A percentile compares a stretch with the other conserved stretches of the same genome.
These are phyloP conservation scores for Axea sp. DNA, from an alignment of 2,888 invertebrate species.

Conservation along the genomic window DNA sequence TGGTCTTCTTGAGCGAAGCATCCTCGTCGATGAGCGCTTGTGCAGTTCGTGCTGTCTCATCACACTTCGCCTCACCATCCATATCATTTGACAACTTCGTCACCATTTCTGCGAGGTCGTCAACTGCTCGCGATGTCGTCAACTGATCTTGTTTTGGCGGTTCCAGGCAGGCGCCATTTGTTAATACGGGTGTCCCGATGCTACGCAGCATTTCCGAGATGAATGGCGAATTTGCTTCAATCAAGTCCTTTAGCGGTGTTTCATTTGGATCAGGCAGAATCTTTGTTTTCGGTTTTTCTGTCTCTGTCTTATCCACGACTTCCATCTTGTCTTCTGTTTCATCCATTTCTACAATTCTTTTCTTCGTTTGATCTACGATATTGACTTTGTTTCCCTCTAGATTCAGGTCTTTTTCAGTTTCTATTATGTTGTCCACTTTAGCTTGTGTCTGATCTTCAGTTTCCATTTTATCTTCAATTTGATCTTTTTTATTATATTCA, in stretches of 20 bases:
- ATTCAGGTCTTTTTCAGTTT: too few species aligned
- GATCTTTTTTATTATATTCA: too few species aligned
- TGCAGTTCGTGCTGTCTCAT: too few species aligned
- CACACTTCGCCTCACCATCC: too few species aligned
- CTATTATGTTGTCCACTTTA: too few species aligned
- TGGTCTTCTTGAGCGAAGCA: too few species aligned
- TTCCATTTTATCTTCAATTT: too few species aligned
- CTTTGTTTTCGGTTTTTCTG: slow-evolving; percentile 3
- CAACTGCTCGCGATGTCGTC: slow-evolving; percentile 62
- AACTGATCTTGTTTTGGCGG: not conserved
- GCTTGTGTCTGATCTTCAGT: too few species aligned
- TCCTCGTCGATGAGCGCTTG: too few species aligned
- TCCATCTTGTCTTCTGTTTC: not conserved
- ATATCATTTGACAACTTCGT: slow-evolving; percentile 64
- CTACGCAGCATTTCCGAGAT: slow-evolving; percentile 68
- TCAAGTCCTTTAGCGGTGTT: slow-evolving; percentile 70
- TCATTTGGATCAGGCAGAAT: slow-evolving; percentile 66
- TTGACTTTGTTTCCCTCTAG: too few species aligned
- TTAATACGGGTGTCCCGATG: slow-evolving; percentile 50
- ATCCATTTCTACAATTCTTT: too few species aligned
- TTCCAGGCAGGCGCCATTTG: slow-evolving; percentile 50
- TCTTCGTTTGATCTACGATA: too few species aligned
- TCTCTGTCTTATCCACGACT: not conserved
- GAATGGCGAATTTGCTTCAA: slow-evolving; percentile 70
- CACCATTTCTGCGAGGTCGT: slow-evolving; percentile 66